Base-by-base conservation (phyloP, 1,140 invertebrate species). In the Cydia pomonella region DNA sequence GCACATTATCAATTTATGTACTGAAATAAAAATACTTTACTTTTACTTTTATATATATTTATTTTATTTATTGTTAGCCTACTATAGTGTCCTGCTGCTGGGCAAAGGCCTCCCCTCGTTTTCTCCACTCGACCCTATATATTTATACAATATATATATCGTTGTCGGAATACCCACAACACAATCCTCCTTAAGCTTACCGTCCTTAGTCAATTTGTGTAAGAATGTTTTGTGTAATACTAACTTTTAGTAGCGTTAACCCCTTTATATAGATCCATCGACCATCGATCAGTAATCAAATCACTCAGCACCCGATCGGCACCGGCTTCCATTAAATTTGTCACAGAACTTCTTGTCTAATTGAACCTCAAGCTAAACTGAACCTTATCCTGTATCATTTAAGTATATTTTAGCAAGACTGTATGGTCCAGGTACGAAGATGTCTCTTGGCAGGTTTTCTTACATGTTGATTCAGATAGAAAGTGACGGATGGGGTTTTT, bases 391-490 rank as follows among this genome's bases (percentile, higher is more conserved):
- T 21, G 1, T 23, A 12, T 10, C 53, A 12, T 10, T n/a, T 23
- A 59, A 59, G 21, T 23, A 9, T 59, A 23, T 59, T 59, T 23
- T 23, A n/a, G n/a, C n/a, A 50, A 3, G 4, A 59, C 18, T 23
- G 0, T 59, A 9, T 12, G 9, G 53, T 23, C 21, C 3, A 59
- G 21, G 53, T 59, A 59, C 53, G 53, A 59, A 59, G 53, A 59
- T 59, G 53, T 59, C 53, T 59, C 53, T 59, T 59, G 18, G 53
- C 53, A 23, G 2, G 53, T 23, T 59, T 23, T 33, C 64, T 69
- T 69, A 69, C 64, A 69, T 33, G 64, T 69, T 69, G 64, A 69
- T 69, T 69, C 29, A 29, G 27, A 69, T 69, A 69, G 64, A 69
- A 69, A 69, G 64, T 69, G 64, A 69, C 64, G 64, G n/a, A 18